Base-by-base conservation (phyloP, 2,113 vertebrate species). In the Pleuronectes platessa region DNA sequence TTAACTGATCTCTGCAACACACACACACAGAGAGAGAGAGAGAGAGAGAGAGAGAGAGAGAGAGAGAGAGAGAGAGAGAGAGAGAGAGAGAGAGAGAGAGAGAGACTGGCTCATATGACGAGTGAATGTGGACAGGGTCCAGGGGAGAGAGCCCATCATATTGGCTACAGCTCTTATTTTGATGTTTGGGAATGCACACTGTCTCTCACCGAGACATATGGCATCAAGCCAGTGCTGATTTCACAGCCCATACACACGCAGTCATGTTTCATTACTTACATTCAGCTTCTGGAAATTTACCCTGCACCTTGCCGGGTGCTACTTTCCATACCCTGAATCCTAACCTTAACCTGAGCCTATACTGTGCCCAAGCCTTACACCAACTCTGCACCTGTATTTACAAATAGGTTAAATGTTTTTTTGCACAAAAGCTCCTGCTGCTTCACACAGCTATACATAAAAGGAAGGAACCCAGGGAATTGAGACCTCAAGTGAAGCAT, bases 1-100 rank as follows among this genome's bases (percentile, higher is more conserved):
- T 74, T 78, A 71, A 74, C 40, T 67, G 72, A 78, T 80, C 68
- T 71, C 64, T 47, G 53, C 24, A 49, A 63, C 40, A 51, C 71
- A 71, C 74, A 56, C 56, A 9, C 4, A 53, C 5, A 53, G 5
- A 20, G 6, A 20, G 17, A 18, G 15, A 53, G n/a, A 35, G 42
- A 69, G 2, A 59, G 12, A n/a, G 51, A n/a, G 26, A 7, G 49
- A 24, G 4, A 24, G 4, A 27, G 18, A 56, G 55, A 37, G 45
- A 20, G 26, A 24, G 4, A 20, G 15, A 27, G 12, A 60, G n/a
- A 35, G 2, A 59, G 13, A n/a, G 51, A n/a, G 27, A 8, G 37
- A 24, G 2, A 24, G 4, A 27, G 18, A 58, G 55, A 37, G 45
- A 20, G 26, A 24, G 5, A n/a, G 17, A 31, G 13, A 60, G n/a